Evolutionary conservation across 2,888 invertebrate genomes (phyloP).

Genomic region (Fissipunctia ypsillon): DNA sequence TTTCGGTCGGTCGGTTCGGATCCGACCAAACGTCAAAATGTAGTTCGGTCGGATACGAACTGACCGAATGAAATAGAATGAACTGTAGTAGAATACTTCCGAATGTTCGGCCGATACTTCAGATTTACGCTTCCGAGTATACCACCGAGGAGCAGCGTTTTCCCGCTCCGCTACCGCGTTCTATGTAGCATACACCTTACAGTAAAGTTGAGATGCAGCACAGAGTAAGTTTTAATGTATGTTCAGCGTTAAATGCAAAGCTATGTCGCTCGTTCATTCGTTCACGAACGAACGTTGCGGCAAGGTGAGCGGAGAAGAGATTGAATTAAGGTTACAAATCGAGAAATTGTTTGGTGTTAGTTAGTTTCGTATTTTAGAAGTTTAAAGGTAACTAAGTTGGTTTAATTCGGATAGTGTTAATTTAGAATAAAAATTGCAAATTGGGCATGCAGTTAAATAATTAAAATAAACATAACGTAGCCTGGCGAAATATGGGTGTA

Average conservation of each 20-base stretch:
- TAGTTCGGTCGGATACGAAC: too few relatives aligned
- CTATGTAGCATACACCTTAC: slow-evolving; percentile 10
- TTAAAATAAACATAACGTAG: too few relatives aligned
- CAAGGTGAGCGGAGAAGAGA: slow-evolving; percentile 17
- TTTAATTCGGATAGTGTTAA: not conserved
- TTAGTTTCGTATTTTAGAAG: slow-evolving; percentile 18
- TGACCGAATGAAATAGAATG: too few relatives aligned
- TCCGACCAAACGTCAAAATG: too few relatives aligned
- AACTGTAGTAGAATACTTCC: too few relatives aligned
- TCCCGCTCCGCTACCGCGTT: not conserved
- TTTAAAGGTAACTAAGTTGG: slow-evolving; percentile 1
- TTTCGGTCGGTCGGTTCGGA: too few relatives aligned
- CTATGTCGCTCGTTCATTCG: slow-evolving; percentile 52
- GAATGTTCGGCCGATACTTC: too few relatives aligned
- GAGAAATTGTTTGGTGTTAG: slow-evolving; percentile 23
- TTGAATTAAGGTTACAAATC: slow-evolving; percentile 39
- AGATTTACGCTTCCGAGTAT: too few relatives aligned
- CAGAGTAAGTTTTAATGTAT: slow-evolving; percentile 67
- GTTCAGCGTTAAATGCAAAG: slow-evolving; percentile 56
- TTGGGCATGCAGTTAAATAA: too few relatives aligned
- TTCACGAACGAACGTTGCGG: slow-evolving; percentile 31
- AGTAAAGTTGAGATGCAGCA: slow-evolving; percentile 47
- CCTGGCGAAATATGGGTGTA: too few relatives aligned
- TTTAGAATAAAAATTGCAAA: not conserved
- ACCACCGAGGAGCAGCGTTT: not conserved